These are phyloP conservation scores for Melangyna quadrimaculata DNA, from an alignment of 2,888 invertebrate genomes.

Conservation along the genomic window DNA sequence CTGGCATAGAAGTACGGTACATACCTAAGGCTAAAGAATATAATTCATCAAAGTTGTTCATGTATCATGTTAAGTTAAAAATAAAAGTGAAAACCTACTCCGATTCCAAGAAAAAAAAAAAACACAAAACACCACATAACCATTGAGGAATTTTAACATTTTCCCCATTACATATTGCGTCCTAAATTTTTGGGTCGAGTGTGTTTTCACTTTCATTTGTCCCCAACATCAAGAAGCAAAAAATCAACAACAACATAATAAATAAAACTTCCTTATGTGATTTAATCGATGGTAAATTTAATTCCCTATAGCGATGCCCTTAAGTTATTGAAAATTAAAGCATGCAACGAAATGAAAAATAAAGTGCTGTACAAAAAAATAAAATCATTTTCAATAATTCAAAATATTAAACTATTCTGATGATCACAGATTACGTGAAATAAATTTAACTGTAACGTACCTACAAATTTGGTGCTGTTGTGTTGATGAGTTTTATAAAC, in stretches of 20 bases:
- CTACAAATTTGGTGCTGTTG: too few species aligned
- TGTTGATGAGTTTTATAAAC: too few species aligned
- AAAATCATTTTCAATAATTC: too few species aligned
- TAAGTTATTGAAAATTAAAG: not conserved
- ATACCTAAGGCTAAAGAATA: not conserved
- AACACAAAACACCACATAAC: not conserved
- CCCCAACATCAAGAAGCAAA: slow-evolving; percentile 15
- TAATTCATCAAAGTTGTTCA: slow-evolving; percentile 6
- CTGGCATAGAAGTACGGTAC: not conserved
- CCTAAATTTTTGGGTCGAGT: not conserved
- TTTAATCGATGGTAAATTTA: slow-evolving; percentile 47
- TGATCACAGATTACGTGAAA: too few species aligned
- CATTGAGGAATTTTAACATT: slow-evolving; percentile 38
- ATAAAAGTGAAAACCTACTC: slow-evolving; percentile 59
- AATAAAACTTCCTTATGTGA: slow-evolving; percentile 31
- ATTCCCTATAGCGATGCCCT: slow-evolving; percentile 21
- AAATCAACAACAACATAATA: slow-evolving; percentile 20
- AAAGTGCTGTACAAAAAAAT: not conserved
- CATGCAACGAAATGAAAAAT: not conserved
- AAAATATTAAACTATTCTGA: too few species aligned
- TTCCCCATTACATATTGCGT: slow-evolving; percentile 36
- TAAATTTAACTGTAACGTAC: too few species aligned
- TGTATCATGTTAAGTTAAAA: not conserved
- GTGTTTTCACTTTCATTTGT: slow-evolving; percentile 61
- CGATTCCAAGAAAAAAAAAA: slow-evolving; percentile 10